These are phyloP conservation scores for Sesia apiformis DNA, from an alignment of 2,888 invertebrate species.

Conservation along the genomic window DNA sequence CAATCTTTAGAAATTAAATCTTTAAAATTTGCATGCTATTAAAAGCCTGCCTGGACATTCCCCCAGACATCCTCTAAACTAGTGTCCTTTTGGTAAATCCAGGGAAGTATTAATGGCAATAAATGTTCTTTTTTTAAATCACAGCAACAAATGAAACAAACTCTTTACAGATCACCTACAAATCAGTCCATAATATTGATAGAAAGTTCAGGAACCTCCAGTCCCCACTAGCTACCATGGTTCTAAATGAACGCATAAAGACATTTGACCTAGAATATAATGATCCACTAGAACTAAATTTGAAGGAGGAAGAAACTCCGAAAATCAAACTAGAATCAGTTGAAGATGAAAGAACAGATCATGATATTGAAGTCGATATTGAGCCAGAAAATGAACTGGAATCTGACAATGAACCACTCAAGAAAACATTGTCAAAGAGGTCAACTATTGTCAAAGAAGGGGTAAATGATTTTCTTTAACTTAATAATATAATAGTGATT, in stretches of 20 bases:
- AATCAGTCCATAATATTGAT: slow-evolving; percentile 37
- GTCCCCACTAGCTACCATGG: slow-evolving; percentile 25
- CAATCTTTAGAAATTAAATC: too few species aligned
- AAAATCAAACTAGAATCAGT: not conserved
- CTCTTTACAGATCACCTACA: slow-evolving; percentile 27
- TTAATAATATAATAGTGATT: too few species aligned
- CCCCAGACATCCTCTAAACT: not conserved
- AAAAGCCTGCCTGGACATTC: not conserved
- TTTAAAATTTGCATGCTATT: not conserved
- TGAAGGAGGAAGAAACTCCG: not conserved
- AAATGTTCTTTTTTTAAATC: not conserved
- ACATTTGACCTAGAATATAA: not conserved
- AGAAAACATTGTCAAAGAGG: too few species aligned
- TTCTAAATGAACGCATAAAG: slow-evolving; percentile 18
- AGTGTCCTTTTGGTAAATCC: not conserved
- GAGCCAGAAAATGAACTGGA: slow-evolving; percentile 1
- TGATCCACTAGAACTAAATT: not conserved
- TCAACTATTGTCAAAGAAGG: too few species aligned
- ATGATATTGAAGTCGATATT: slow-evolving; percentile 2
- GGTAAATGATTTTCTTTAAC: too few species aligned
- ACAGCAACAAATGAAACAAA: not conserved
- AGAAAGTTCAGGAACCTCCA: slow-evolving; percentile 20
- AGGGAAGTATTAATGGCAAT: not conserved
- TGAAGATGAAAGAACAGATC: not conserved
- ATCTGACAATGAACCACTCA: too few species aligned